Evolutionary conservation across 2,888 invertebrate genomes (phyloP).

Genomic region (Amiota minor): DNA sequence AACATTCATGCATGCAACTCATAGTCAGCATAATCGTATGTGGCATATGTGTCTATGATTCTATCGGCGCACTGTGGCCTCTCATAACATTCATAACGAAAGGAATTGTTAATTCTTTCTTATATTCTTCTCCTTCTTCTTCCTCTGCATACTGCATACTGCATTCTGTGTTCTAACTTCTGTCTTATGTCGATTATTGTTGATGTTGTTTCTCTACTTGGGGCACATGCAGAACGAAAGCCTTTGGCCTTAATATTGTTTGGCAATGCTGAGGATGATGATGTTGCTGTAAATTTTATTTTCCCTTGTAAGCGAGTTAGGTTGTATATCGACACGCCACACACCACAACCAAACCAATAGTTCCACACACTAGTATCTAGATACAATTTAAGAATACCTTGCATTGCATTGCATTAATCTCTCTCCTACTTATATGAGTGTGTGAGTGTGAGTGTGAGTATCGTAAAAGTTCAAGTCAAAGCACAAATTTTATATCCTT

Average conservation of each 20-base stretch:
- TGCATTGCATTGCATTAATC: no score
- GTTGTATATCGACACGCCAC: background rate
- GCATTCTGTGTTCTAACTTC: background rate
- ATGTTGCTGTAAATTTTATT: constrained; percentile 18
- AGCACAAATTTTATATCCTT: no score
- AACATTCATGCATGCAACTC: background rate
- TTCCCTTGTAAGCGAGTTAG: background rate
- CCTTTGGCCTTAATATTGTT: constrained; percentile 35
- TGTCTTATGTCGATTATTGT: background rate
- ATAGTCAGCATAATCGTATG: background rate
- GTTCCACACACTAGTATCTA: no score
- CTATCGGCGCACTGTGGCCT: constrained; percentile 21
- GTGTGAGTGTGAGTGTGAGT: no score
- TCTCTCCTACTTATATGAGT: no score
- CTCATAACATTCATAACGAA: constrained; percentile 28
- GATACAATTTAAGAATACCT: no score
- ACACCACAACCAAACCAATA: background rate
- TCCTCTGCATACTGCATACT: background rate
- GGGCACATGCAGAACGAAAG: constrained; percentile 36
- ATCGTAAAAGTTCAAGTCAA: no score
- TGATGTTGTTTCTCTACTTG: constrained; percentile 1
- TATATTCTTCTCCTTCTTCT: background rate
- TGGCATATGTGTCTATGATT: constrained; percentile 24
- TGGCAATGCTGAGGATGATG: constrained; percentile 20
- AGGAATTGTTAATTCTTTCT: constrained; percentile 6